Evolutionary conservation across 64 coral and sea anemone species (phyloP), one percentile per base, ranked within the genome.

Genomic region (Dendronephthya gigantea): DNA sequence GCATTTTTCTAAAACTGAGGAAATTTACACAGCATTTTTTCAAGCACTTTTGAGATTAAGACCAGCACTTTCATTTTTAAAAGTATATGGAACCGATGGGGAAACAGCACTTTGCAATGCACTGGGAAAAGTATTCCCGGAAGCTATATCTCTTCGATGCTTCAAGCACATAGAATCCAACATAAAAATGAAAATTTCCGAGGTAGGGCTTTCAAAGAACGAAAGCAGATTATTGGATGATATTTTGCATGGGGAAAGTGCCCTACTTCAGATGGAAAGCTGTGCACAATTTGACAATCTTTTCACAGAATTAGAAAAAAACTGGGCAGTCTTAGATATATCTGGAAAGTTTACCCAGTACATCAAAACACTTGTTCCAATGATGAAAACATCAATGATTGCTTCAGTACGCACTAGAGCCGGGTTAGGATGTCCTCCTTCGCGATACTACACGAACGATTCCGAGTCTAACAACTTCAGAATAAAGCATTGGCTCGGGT

Each of bases 41-140:
- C 83, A 84, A 2, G 31, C 83, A 15, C 45, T 84, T 5, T 0
- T 84, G 10, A 1, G 45, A 2, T 84, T 84, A 30, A 32, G 82
- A 37, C 82, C 82, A 31, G 82, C 32, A 37, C 35, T 83, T 83
- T 83, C 82, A 34, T 36, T 14, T 14, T 41, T 83, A 83, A 83
- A 84, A 45, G 35, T 23, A 13, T 84, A 48, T 49, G 83, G 83
- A 30, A 84, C 83, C 30, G 59, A 81, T 33, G 86, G 62, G 31
- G 32, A 87, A 87, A 47, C 22, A 25, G 36, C 86, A 40, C 40
- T 87, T 39, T 87, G 86, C 68, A 87, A 87, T 45, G 86, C 68
- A 75, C 65, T 87, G 9, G 68, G 39, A 33, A 39, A 9, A 39
- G 39, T 76, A 29, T 87, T 87, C 40, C 86, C 86, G 41, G 36